phyloP scores from a whole-genome alignment of 2,888 invertebrate genomes.

The Charanyca ferruginea region DNA sequence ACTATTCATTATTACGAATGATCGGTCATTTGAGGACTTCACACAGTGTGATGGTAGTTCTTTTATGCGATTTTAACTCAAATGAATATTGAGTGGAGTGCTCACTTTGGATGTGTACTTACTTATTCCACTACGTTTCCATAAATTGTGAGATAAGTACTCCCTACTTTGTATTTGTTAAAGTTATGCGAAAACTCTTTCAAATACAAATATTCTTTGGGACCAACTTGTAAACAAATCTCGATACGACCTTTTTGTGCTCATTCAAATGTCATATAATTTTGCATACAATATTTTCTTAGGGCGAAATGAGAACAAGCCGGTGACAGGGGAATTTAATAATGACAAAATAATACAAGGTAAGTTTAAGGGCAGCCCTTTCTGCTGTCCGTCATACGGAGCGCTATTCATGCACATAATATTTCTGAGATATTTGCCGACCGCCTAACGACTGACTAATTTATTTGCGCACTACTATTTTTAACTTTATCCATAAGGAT shows the following conservation, averaged over 20 bases:
- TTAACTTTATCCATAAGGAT: constrained; percentile 63
- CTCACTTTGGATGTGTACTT: constrained; percentile 43
- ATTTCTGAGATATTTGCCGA: constrained; percentile 88
- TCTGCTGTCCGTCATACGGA: constrained; percentile 90
- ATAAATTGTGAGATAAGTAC: constrained; percentile 48
- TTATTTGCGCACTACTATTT: constrained; percentile 74
- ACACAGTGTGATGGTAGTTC: constrained; percentile 61
- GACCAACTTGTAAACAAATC: constrained; percentile 81
- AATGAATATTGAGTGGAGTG: constrained; percentile 51
- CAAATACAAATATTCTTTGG: constrained; percentile 72
- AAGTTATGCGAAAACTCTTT: constrained; percentile 59
- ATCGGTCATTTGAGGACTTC: constrained; percentile 74
- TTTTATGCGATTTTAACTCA: constrained; percentile 40
- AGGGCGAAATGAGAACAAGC: constrained; percentile 86
- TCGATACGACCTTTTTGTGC: constrained; percentile 83
- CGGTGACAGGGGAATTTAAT: constrained; percentile 90
- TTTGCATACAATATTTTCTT: constrained; percentile 91
- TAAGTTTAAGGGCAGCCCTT: constrained; percentile 89
- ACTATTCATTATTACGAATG: constrained; percentile 72
- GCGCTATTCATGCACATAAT: constrained; percentile 89
- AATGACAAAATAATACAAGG: constrained; percentile 91
- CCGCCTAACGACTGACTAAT: constrained; percentile 88
- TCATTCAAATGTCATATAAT: constrained; percentile 91
- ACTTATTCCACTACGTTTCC: constrained; percentile 38
- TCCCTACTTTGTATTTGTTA: constrained; percentile 50